Evolutionary conservation across 2,888 invertebrate genomes (phyloP).

Genomic region (Acleris holmiana): DNA sequence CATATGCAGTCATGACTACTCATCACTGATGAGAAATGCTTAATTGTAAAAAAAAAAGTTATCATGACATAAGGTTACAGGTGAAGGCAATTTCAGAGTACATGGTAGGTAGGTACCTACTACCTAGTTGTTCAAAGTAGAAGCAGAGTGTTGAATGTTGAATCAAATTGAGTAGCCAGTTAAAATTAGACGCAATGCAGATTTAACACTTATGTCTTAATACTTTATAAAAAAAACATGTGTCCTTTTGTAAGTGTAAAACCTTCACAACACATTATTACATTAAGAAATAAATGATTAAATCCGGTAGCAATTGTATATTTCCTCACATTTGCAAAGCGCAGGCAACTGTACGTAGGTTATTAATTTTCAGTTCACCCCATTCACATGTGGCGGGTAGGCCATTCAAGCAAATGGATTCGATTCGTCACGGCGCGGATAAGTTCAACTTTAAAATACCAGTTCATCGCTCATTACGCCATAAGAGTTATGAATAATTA

Average conservation of each 20-base stretch:
- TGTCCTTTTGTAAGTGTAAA: not conserved
- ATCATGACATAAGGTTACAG: no score
- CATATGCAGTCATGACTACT: no score
- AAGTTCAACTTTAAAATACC: slow-evolving; percentile 25
- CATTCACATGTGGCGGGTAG: slow-evolving; percentile 41
- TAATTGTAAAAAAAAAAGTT: no score
- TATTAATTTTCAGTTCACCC: slow-evolving; percentile 37
- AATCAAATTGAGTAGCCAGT: no score
- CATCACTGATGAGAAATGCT: no score
- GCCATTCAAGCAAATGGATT: slow-evolving; percentile 42
- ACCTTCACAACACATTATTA: slow-evolving; percentile 1
- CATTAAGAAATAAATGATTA: slow-evolving; percentile 15
- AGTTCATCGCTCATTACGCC: slow-evolving; percentile 19
- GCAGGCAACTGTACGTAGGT: slow-evolving; percentile 14
- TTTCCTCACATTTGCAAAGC: slow-evolving; percentile 18
- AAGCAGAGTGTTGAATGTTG: no score
- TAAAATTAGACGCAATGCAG: no score
- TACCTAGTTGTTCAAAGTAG: no score
- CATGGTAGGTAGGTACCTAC: no score
- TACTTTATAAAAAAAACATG: no score
- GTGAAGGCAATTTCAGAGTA: no score
- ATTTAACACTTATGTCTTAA: no score
- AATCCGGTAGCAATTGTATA: not conserved
- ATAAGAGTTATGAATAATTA: slow-evolving; percentile 2
- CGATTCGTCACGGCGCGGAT: slow-evolving; percentile 41